Evolutionary conservation across 2,113 vertebrate species (phyloP).

Genomic region (Zosterops borbonicus): DNA sequence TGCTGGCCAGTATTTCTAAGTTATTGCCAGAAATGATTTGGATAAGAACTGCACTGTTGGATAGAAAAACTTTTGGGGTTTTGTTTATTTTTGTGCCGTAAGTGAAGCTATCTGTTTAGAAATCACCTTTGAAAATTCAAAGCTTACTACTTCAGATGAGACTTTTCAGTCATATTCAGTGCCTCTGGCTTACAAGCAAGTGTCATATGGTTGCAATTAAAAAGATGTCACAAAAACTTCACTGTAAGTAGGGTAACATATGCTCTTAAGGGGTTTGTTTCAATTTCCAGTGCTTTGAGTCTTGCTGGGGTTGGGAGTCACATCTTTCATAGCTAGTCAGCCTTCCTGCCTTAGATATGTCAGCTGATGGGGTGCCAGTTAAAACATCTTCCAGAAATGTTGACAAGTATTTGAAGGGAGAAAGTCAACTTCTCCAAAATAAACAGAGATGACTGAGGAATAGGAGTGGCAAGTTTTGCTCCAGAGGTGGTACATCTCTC

Average conservation of each 20-base stretch:
- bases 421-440: conserved; percentile 60
- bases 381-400: conserved; percentile 68
- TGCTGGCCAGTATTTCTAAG: not conserved
- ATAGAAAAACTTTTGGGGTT: not conserved
- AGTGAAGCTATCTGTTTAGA: not conserved
- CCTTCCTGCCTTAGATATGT: conserved; percentile 45
- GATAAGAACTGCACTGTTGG: not conserved
- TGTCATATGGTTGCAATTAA: conserved; percentile 63
- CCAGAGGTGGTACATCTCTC: conserved; percentile 43
- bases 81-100: not conserved
- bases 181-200: conserved; percentile 57
- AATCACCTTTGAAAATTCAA: not conserved
- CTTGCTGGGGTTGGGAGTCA: conserved; percentile 44
- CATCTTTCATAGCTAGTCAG: conserved; percentile 67
- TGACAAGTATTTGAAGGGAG: conserved; percentile 69
- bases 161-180: conserved; percentile 13
- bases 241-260: conserved; percentile 37
- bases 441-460: conserved; percentile 45
- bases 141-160: not conserved
- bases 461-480: conserved; percentile 32
- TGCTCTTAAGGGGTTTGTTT: conserved; percentile 41
- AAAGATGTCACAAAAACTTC: conserved; percentile 51
- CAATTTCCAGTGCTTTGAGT: conserved; percentile 44
- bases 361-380: conserved; percentile 73
- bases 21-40: not conserved